Base-by-base conservation (phyloP, 2,888 invertebrate species). In the Zootermopsis nevadensis region DNA sequence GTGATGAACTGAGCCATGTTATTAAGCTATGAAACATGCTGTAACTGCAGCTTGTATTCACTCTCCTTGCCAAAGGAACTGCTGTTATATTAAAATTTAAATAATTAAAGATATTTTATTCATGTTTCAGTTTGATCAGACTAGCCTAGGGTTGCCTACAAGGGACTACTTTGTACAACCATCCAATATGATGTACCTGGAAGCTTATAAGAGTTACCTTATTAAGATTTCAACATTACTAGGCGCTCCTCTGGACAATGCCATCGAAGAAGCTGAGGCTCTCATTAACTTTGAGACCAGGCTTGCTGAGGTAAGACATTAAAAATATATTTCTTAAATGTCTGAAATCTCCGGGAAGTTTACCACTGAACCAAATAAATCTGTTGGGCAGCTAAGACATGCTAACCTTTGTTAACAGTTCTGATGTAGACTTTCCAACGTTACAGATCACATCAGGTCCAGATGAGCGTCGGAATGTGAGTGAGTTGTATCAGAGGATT, bases 151-250 rank as follows among this genome's bases (percentile, higher is more conserved):
- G 88, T 89, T 98, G 93, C 91, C 93, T 92, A 87, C 90, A 86
- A 90, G 90, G 84, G 92, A 92, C 84, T 92, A 92, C 85, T 92
- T 91, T 87, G 88, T 91, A 15, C 94, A 94, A 88, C 92, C 91
- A 87, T 91, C 90, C 77, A 95, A 95, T 87, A 91, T 90, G 87
- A 92, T 92, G 79, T 96, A 94, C 87, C 89, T 95, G 66, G 91
- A 93, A 80, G 98, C 98, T 2, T 98, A 98, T 88, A 93, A 94
- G 87, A 91, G 91, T 27, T 96, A 96, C 88, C 93, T 98, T 87
- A 91, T 93, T 22, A 94, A 94, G 86, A 92, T 96, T 27, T 95
- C 95, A 80, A 89, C 91, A 77, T 90, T 97, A 77, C 90, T 98
- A 72, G 97, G 97, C 0, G 95, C 95, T 1, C 89, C 93, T 48